Evolutionary conservation across 2,888 invertebrate species (phyloP).

Genomic region (Elegia similella): DNA sequence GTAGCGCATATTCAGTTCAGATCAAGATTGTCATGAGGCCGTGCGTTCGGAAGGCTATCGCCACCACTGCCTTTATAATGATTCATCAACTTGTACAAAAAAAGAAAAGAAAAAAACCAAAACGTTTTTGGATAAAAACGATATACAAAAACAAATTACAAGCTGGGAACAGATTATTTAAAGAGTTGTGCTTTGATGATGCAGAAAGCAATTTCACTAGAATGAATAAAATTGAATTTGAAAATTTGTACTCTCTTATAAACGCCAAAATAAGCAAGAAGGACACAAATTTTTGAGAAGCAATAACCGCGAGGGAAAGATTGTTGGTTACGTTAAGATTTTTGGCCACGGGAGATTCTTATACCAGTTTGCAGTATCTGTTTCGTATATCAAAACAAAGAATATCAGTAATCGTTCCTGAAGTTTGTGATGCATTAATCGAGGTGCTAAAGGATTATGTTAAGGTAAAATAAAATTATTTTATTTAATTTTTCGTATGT

Average conservation of each 20-base stretch:
- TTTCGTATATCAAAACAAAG: conserved; percentile 20
- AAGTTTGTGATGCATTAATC: conserved; percentile 16
- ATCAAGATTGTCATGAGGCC: not conserved
- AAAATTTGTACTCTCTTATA: conserved; percentile 29
- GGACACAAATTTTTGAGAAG: conserved; percentile 23
- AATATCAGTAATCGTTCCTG: conserved; percentile 14
- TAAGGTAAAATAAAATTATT: conserved; percentile 18
- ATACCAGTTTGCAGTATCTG: conserved; percentile 19
- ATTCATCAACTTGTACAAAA: too few relatives aligned
- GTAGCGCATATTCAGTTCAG: too few relatives aligned
- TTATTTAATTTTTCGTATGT: not conserved
- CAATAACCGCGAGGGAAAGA: conserved; percentile 20
- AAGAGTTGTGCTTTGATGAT: conserved; percentile 19
- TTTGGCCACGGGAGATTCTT: conserved; percentile 22
- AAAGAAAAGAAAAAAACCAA: conserved; percentile 12
- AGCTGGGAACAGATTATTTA: conserved; percentile 26
- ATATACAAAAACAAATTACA: conserved; percentile 27
- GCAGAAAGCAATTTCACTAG: conserved; percentile 25
- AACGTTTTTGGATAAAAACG: conserved; percentile 28
- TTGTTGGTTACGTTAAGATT: conserved; percentile 18
- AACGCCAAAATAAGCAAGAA: conserved; percentile 23
- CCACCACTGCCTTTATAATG: not conserved
- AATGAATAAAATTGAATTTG: conserved; percentile 21
- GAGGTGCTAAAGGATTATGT: conserved; percentile 19
- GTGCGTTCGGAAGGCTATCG: not conserved